A percentile compares a stretch with the other conserved stretches of the same genome.
Conservation (phyloP, 2,888 invertebrate species). For the Drosophila picticornis region DNA sequence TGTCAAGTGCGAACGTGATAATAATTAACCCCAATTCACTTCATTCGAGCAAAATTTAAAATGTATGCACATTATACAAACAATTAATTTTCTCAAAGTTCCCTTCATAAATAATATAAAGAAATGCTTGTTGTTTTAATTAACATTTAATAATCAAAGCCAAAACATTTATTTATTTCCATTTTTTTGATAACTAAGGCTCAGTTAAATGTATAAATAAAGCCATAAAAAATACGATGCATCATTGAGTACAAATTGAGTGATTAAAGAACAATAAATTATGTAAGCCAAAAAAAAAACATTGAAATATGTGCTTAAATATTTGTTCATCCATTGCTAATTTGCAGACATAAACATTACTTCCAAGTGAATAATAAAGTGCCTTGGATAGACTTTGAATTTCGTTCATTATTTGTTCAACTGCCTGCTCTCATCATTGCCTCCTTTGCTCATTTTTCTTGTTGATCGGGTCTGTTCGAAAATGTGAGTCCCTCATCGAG, state of each 20-base stretch:
- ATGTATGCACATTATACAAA: neutral
- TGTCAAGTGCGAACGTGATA: conserved; percentile 2
- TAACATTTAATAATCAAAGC: neutral
- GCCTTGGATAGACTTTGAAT: conserved; percentile 2
- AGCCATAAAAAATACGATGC: conserved; percentile 1
- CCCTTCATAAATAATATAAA: neutral
- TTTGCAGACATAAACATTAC: conserved; percentile 1
- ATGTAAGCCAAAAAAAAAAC: neutral
- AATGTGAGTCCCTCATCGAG: conserved; percentile 18
- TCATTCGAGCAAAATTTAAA: neutral
- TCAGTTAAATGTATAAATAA: neutral
- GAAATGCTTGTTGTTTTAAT: neutral
- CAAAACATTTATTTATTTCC: neutral
- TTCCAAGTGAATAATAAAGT: neutral
- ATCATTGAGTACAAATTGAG: neutral
- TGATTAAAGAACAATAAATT: conserved; percentile 3
- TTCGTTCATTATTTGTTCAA: neutral
- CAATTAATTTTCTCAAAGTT: neutral
- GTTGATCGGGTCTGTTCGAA: neutral
- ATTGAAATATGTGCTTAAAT: neutral
- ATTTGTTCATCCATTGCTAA: conserved; percentile 2
- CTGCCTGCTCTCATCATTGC: neutral
- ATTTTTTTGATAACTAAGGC: neutral
- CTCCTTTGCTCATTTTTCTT: neutral
- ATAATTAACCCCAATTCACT: neutral